Conservation (phyloP, 2,888 invertebrate species). For the Trichacis sp. region DNA sequence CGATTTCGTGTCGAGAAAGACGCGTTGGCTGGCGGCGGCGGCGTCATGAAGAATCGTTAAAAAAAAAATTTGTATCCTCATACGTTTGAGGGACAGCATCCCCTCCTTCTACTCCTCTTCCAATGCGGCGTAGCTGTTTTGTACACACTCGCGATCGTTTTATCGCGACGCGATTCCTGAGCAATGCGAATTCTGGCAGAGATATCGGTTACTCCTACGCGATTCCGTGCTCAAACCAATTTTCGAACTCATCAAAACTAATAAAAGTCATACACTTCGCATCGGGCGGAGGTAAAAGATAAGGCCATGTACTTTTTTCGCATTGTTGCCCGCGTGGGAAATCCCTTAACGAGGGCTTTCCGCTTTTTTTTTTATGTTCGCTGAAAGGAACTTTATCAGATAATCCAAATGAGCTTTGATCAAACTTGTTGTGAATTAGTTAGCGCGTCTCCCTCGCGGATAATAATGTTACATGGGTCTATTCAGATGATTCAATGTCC, state of each 20-base stretch:
- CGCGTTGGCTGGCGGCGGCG: conserved; percentile 9
- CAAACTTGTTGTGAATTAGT: too few relatives aligned
- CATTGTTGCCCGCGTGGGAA: conserved; percentile 3
- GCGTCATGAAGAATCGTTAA: conserved; percentile 6
- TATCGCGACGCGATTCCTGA: conserved; percentile 41
- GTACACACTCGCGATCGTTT: conserved; percentile 31
- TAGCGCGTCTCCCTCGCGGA: too few relatives aligned
- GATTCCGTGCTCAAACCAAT: not conserved
- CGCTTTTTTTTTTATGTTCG: too few relatives aligned
- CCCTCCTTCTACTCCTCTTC: not conserved
- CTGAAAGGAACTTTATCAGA: too few relatives aligned
- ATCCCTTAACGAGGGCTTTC: not conserved
- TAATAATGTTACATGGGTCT: too few relatives aligned
- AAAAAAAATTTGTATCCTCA: conserved; percentile 3
- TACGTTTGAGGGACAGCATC: conserved; percentile 10
- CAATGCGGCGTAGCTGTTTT: not conserved
- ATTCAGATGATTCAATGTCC: too few relatives aligned
- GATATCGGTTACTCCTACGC: conserved; percentile 2
- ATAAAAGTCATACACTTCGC: not conserved
- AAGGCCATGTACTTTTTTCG: too few relatives aligned
- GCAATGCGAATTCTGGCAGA: conserved; percentile 44
- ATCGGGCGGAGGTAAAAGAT: not conserved
- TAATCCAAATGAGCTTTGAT: too few relatives aligned
- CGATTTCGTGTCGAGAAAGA: conserved; percentile 20
- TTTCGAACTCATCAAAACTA: not conserved